Base-by-base conservation (phyloP, 2,888 invertebrate species). In the Folsomia candida region DNA sequence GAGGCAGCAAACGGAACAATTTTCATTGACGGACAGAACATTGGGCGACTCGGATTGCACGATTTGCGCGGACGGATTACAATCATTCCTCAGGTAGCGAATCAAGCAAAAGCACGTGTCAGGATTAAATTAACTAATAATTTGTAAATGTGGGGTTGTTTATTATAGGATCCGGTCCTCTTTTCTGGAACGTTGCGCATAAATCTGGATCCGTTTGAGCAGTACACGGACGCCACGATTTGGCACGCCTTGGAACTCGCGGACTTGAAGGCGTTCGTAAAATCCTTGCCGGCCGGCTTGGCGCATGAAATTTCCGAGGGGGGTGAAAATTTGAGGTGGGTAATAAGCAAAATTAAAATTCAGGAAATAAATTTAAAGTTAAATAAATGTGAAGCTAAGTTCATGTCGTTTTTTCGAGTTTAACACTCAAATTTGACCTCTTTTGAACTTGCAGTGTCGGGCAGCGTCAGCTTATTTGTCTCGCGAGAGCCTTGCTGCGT, bases 111-210 rank as follows among this genome's bases (percentile, higher is more conserved):
- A 63, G n/a, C 20, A 47, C 14, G n/a, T n/a, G n/a, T n/a, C n/a
- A n/a, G n/a, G n/a, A n/a, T n/a, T n/a, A n/a, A n/a, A n/a, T n/a
- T n/a, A n/a, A n/a, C n/a, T n/a, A n/a, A n/a, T n/a, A n/a, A n/a
- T n/a, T n/a, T n/a, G n/a, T n/a, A n/a, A n/a, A n/a, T n/a, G n/a
- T n/a, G n/a, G n/a, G n/a, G n/a, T n/a, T n/a, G n/a, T n/a, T n/a
- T n/a, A n/a, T n/a, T n/a, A n/a, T n/a, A 97, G 86, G 97, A 97
- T 85, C 97, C 97, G 0, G 93, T 97, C 60, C 86, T 97, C 72
- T 97, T 97, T 85, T 94, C 95, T 22, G 97, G 97, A 60, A 90
- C 90, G 6, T 85, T 97, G 79, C 87, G 97, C 64, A 87, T 92
- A 85, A 97, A 97, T 86, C 87, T 97, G 74, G 97, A 97, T 86